Conservation (phyloP, 2,113 vertebrate species). For the Colinus virginianus region DNA sequence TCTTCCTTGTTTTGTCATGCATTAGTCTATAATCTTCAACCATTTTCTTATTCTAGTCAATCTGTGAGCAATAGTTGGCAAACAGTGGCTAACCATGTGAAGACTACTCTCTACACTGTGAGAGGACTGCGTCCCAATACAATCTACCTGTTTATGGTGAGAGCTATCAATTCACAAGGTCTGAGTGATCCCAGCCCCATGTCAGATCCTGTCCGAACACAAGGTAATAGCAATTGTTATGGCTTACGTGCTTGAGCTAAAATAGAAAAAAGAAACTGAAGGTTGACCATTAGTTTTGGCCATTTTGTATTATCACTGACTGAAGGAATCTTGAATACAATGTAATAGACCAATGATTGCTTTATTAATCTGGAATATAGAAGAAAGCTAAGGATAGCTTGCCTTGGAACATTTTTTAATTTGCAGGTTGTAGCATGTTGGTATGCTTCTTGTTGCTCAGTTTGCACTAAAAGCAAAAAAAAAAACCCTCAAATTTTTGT, state of each 20-base stretch:
- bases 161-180: conserved; percentile 93
- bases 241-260: rapidly evolving
- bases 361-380: background rate
- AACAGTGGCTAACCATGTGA: conserved; percentile 95
- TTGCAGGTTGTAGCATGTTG: background rate
- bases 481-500: background rate
- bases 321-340: background rate
- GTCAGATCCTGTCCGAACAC: conserved; percentile 96
- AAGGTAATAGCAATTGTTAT: conserved; percentile 82
- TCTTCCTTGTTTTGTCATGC: background rate
- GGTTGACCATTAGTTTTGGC: background rate
- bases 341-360: background rate
- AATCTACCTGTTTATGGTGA: conserved; percentile 98
- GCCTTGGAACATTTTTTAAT: background rate
- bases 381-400: background rate
- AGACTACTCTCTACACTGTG: conserved; percentile 90
- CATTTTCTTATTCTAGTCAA: conserved; percentile 83
- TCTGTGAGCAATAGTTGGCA: conserved; percentile 99
- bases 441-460: background rate
- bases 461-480: background rate
- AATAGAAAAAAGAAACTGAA: background rate
- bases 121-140: conserved; percentile 95
- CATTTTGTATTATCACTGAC: background rate
- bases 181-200: conserved; percentile 97
- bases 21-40: background rate